phyloP scores from a whole-genome alignment of 64 coral and sea anemone species.

The Porites lutea region DNA sequence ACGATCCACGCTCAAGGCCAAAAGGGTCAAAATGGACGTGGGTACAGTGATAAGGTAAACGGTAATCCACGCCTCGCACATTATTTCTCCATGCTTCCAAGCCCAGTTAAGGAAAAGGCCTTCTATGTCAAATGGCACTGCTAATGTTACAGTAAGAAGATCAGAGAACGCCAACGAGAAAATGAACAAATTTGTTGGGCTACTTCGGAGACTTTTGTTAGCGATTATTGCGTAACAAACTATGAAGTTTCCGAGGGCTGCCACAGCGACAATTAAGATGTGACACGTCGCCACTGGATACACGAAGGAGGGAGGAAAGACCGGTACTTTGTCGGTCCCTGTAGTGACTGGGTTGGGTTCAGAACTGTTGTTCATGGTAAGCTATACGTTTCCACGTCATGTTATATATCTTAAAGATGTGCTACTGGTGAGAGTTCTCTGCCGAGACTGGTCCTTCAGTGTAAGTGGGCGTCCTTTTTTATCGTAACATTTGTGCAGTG shows the following conservation, averaged over 20 bases:
- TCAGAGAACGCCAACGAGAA: constrained; percentile 57
- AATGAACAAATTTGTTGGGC: constrained; percentile 63
- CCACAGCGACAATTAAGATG: constrained; percentile 30
- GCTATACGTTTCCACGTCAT: no score
- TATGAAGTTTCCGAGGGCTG: constrained; percentile 18
- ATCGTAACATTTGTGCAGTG: no score
- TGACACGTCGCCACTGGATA: constrained; percentile 63
- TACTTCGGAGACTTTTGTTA: constrained; percentile 30
- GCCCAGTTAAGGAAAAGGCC: constrained; percentile 18
- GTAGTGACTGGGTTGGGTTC: background rate
- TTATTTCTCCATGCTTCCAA: constrained; percentile 70
- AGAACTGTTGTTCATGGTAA: background rate
- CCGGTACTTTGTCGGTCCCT: background rate
- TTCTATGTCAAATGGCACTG: constrained; percentile 74
- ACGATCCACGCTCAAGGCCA: constrained; percentile 85
- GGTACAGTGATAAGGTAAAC: constrained; percentile 78
- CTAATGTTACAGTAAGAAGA: constrained; percentile 15
- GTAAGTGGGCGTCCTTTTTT: no score
- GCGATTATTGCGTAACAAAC: constrained; percentile 47
- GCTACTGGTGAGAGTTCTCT: no score
- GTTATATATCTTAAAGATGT: no score
- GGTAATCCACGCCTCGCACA: constrained; percentile 80
- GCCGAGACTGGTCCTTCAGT: no score
- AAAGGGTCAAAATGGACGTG: constrained; percentile 88
- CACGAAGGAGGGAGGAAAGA: constrained; percentile 17